Percentiles rank a stretch among this genome's conserved stretches.
Evolutionary conservation across 2,888 invertebrate genomes (phyloP).

Genomic region (Cantharis rustica): DNA sequence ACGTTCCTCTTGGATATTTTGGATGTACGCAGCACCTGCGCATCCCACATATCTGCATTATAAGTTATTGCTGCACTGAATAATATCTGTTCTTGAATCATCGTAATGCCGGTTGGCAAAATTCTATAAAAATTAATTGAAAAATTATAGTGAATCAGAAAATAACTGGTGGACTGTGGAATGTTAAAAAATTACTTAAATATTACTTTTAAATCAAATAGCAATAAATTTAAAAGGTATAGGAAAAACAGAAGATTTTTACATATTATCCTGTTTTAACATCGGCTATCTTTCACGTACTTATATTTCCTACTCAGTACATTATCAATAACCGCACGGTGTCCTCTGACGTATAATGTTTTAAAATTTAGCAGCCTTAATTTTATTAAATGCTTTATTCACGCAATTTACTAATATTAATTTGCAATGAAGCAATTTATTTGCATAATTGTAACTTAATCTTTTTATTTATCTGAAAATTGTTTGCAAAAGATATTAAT

Average conservation of each 20-base stretch:
- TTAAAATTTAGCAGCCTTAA: not conserved
- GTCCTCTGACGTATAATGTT: no score
- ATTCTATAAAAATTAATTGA: not conserved
- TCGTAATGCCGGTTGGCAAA: not conserved
- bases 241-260: not conserved
- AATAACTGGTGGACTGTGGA: not conserved
- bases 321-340: not conserved
- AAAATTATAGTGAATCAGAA: not conserved
- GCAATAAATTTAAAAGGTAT: not conserved
- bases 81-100: slow-evolving; percentile 8
- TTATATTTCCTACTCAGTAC: not conserved
- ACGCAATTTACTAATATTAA: not conserved
- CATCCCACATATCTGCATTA: slow-evolving; percentile 27
- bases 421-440: not conserved
- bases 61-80: slow-evolving; percentile 29
- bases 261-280: not conserved
- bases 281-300: not conserved
- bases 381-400: not conserved
- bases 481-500: not conserved
- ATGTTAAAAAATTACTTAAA: not conserved
- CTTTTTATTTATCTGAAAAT: no score
- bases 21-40: slow-evolving; percentile 29
- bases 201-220: not conserved
- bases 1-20: slow-evolving; percentile 16
- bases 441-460: no score